Evolutionary conservation across 2,888 invertebrate genomes (phyloP).

Genomic region (Phania funesta): DNA sequence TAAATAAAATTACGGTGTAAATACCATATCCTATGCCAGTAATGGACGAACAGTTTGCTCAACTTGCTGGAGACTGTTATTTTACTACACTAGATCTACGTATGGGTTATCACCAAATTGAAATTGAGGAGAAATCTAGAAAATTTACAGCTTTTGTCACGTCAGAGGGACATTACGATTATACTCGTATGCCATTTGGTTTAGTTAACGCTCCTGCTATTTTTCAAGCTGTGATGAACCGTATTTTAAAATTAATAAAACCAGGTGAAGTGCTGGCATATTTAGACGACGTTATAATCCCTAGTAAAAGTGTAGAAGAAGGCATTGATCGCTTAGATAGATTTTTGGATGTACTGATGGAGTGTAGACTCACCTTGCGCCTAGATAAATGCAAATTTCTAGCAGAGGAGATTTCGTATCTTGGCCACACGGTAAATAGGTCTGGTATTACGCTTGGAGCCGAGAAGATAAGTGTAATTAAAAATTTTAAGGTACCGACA

Average conservation of each 20-base stretch:
- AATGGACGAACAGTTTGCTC: slow-evolving; percentile 55
- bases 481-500: slow-evolving; percentile 14
- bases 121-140: not conserved
- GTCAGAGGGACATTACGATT: not conserved
- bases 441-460: not conserved
- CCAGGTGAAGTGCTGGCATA: not conserved
- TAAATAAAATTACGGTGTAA: slow-evolving; percentile 39
- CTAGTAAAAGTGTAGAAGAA: not conserved
- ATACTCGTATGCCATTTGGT: not conserved
- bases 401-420: not conserved
- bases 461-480: not conserved
- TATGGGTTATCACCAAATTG: not conserved
- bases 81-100: slow-evolving; percentile 14
- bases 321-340: not conserved
- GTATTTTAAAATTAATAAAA: not conserved
- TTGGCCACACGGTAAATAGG: not conserved
- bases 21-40: slow-evolving; percentile 56
- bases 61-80: slow-evolving; percentile 6
- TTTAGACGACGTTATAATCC: slow-evolving; percentile 18
- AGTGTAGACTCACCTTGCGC: slow-evolving; percentile 5
- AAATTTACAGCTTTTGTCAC: not conserved
- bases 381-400: slow-evolving; percentile 42
- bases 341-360: not conserved
- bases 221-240: not conserved
- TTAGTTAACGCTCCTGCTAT: not conserved